Base-by-base conservation (phyloP, 2,113 vertebrate genomes). In the Coreoperca whiteheadi region DNA sequence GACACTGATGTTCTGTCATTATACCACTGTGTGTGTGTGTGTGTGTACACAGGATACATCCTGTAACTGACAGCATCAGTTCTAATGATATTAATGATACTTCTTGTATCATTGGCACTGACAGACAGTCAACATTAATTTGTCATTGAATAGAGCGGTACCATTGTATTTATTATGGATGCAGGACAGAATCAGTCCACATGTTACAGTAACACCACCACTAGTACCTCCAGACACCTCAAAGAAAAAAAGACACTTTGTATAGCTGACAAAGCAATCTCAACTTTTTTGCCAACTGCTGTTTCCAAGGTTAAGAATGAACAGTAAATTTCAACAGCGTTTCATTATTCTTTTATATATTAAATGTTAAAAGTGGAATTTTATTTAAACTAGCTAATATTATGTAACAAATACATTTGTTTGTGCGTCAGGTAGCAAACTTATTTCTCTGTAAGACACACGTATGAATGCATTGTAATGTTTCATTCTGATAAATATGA, bases 51-150 rank as follows among this genome's bases (percentile, higher is more conserved):
- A 37, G 71, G 56, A 41, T 30, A 21, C 16, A 48, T 60, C 30
- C 60, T 41, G 54, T 71, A 32, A 4, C 39, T 65, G 60, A 51
- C 23, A 57, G 74, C 64, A 61, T 83, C 30, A 60, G 32, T 43
- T 68, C 65, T 59, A 63, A 61, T 67, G 15, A 67, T 53, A 51
- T 25, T 4, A 20, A 21, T 34, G 20, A 66, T 23, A 21, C 28
- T 41, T 20, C 8, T 6, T 9, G 67, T 34, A 14, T 82, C 64
- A 57, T 56, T 57, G 50, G n/a, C 67, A 23, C 48, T 37, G 78
- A 70, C 74, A 84, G 8, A 63, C 59, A 57, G 56, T 21, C 74
- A 67, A 12, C 68, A 63, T 67, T 8, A 0, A 72, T 88, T 56
- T 70, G 16, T 70, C 64, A 78, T 7, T 39, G 23, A 39, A 48